phyloP scores from a whole-genome alignment of 2,797 vertebrate species.

The Mus minutoides region DNA sequence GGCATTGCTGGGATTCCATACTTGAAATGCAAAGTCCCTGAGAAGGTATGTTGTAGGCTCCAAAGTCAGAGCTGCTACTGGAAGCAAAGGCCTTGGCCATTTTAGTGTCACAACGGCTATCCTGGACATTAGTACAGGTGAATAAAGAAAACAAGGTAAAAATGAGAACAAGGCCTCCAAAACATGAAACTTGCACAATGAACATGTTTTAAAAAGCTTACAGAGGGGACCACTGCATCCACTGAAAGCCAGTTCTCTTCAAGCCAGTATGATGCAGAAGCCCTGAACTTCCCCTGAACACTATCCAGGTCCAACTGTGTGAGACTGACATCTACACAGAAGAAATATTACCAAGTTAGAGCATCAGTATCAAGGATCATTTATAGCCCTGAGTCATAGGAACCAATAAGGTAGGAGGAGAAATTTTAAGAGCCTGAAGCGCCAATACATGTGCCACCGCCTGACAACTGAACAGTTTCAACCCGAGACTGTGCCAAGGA shows the following conservation, averaged over 20 bases:
- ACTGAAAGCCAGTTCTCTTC: neutral
- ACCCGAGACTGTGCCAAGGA: neutral
- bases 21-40: neutral
- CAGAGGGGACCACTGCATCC: neutral
- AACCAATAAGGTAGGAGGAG: constrained; percentile 2
- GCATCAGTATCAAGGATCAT: constrained; percentile 30
- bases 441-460: constrained; percentile 12
- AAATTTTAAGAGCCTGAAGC: constrained; percentile 43
- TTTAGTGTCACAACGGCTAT: fast-evolving
- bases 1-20: neutral
- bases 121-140: fast-evolving
- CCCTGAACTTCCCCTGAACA: neutral
- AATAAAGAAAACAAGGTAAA: neutral
- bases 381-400: constrained; percentile 13
- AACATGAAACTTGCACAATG: fast-evolving
- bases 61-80: neutral
- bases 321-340: neutral
- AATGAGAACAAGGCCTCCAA: fast-evolving
- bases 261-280: neutral
- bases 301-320: neutral
- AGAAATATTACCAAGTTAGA: neutral
- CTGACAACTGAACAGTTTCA: neutral
- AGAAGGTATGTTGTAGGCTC: neutral
- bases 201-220: neutral
- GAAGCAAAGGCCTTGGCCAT: constrained; percentile 21